Evolutionary conservation across 2,888 invertebrate genomes (phyloP), one percentile per base, ranked within the genome.

Genomic region (Encarsia formosa): DNA sequence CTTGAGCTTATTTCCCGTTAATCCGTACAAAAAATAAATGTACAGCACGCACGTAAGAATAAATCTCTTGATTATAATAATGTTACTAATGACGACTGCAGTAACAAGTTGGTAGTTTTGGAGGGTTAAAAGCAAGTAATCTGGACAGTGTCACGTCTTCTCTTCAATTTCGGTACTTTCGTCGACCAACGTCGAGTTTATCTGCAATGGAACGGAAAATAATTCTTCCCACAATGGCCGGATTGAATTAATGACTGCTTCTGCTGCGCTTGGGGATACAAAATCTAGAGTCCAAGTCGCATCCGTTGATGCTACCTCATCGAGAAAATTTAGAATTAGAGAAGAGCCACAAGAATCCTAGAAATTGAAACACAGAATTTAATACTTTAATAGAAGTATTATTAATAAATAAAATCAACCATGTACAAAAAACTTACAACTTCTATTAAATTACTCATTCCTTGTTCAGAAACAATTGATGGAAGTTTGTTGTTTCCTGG

Each of bases 391-490:
- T 15, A 5, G 4, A 40, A 24, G 8, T 40, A 16, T 40, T 4
- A 13, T n/a, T 22, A 39, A 23, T 3, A 35, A 18, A 20, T n/a
- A 23, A 38, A 38, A 38, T n/a, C 16, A 9, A n/a, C 15, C 5
- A 34, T 34, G 34, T n/a, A 15, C 9, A 37, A 37, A 19, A 11
- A 44, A 64, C 76, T 75, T 51, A 78, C 76, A 49, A 80, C 75
- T 65, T 78, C 79, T 4, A 80, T 75, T 39, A 81, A 68, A 67
- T 80, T 80, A 53, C 75, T 78, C 72, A 81, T 77, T 5, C 74
- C 69, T 63, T 81, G 80, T 9, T 74, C 75, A 11, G 70, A 61
- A 26, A 68, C 63, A 5, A 76, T 59, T 19, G 69, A 62, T 1
- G 72, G 71, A 9, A 58, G 55, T 44, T 67, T 64, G 15, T 64